Conservation (phyloP, 2,888 invertebrate species). For the Catonia carolina region DNA sequence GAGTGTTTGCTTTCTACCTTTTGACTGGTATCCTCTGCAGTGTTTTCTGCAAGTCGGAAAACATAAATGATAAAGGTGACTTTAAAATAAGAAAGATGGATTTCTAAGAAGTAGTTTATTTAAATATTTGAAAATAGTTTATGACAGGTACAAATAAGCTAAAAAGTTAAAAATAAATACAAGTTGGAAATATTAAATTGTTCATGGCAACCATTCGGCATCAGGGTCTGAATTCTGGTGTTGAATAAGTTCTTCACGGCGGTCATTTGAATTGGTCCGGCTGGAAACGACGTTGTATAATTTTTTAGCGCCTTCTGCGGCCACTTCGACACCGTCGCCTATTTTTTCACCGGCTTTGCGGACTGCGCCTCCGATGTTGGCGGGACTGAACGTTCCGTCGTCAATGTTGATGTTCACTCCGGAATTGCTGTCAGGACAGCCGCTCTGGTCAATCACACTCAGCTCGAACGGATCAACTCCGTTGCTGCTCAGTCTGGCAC, state of each 20-base stretch:
- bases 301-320: slow-evolving; percentile 61
- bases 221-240: slow-evolving; percentile 44
- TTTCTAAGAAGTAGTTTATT: too few species aligned
- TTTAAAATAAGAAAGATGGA: too few species aligned
- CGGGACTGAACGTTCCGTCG: slow-evolving; percentile 66
- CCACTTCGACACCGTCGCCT: slow-evolving; percentile 64
- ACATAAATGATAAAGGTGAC: too few species aligned
- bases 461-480: slow-evolving; percentile 72
- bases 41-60: too few species aligned
- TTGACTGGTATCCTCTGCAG: too few species aligned
- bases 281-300: slow-evolving; percentile 57
- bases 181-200: too few species aligned
- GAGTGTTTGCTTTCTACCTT: too few species aligned
- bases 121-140: too few species aligned
- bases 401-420: slow-evolving; percentile 62
- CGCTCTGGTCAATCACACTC: slow-evolving; percentile 63
- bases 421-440: slow-evolving; percentile 53
- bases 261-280: slow-evolving; percentile 38
- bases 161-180: too few species aligned
- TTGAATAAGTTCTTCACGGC: too few species aligned
- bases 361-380: slow-evolving; percentile 58
- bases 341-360: slow-evolving; percentile 65
- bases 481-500: slow-evolving; percentile 53
- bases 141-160: too few species aligned
- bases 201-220: slow-evolving; percentile 53